phyloP scores from a whole-genome alignment of 2,888 invertebrate genomes.

The Drosophila seclusa region DNA sequence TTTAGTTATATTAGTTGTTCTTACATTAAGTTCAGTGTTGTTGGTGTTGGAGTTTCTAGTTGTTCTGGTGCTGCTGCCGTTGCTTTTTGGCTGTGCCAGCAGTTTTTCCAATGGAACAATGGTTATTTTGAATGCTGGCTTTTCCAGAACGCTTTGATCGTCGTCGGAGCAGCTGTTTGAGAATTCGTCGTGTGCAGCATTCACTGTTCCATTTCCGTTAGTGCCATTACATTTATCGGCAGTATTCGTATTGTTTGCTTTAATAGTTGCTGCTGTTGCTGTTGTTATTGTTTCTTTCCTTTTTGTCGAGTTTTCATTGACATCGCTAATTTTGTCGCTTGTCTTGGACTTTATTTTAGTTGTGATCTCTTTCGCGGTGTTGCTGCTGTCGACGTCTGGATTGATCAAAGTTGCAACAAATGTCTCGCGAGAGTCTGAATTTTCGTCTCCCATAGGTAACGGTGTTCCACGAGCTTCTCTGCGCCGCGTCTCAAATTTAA shows the following conservation, averaged over 20 bases:
- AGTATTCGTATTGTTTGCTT: conserved; percentile 13
- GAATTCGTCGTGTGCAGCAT: conserved; percentile 20
- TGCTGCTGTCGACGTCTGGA: conserved; percentile 32
- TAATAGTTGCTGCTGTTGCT: conserved; percentile 9
- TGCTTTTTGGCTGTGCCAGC: conserved; percentile 65
- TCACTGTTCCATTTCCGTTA: conserved; percentile 24
- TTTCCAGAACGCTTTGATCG: conserved; percentile 15
- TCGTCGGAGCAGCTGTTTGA: conserved; percentile 30
- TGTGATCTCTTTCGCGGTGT: conserved; percentile 20
- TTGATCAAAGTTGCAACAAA: conserved; percentile 67
- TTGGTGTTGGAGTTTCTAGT: conserved; percentile 16
- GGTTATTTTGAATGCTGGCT: conserved; percentile 71
- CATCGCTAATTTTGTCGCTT: conserved; percentile 37
- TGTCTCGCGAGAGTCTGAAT: conserved; percentile 62
- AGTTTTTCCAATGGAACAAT: conserved; percentile 81
- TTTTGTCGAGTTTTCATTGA: conserved; percentile 41
- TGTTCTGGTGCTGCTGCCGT: neutral
- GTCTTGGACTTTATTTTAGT: conserved; percentile 16
- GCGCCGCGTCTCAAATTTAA: conserved; percentile 37
- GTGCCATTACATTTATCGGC: conserved; percentile 30
- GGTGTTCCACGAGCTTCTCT: conserved; percentile 50
- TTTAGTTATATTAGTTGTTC: neutral
- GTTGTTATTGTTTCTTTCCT: neutral
- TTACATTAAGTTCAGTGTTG: neutral
- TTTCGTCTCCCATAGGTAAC: conserved; percentile 78